Conservation (phyloP, 1,140 invertebrate species). For the Dendrolimus punctatus region DNA sequence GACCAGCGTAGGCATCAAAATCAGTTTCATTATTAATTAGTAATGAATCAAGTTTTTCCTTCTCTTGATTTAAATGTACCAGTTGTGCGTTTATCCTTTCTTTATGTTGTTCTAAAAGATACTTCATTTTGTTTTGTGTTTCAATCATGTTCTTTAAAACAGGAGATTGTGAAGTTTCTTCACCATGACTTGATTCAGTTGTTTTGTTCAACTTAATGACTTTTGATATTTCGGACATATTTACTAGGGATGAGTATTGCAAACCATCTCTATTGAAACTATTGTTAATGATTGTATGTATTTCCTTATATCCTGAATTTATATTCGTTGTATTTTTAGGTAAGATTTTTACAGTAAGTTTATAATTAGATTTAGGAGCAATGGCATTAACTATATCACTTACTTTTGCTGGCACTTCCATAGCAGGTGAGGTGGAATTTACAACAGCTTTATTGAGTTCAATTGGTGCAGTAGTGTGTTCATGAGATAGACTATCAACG, state of each 20-base stretch:
- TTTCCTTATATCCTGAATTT: conserved; percentile 46
- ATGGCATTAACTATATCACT: conserved; percentile 35
- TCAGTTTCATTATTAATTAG: conserved; percentile 5
- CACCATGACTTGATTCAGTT: conserved; percentile 1
- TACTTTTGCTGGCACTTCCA: conserved; percentile 13
- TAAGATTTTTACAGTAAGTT: conserved; percentile 45
- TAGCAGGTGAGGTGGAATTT: not conserved
- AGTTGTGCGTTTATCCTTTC: conserved; percentile 30
- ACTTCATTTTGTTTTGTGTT: conserved; percentile 28
- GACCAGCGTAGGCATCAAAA: not conserved
- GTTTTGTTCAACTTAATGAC: conserved; percentile 37
- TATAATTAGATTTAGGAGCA: conserved; percentile 30
- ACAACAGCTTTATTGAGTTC: too few species aligned
- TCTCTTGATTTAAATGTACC: conserved; percentile 25
- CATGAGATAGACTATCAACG: too few species aligned
- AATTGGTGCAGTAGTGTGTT: too few species aligned
- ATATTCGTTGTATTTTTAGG: conserved; percentile 37
- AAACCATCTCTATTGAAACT: conserved; percentile 48
- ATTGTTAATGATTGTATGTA: conserved; percentile 56
- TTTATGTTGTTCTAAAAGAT: conserved; percentile 29
- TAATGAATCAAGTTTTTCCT: conserved; percentile 15
- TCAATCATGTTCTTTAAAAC: conserved; percentile 11
- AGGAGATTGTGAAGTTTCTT: conserved; percentile 1
- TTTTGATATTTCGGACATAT: conserved; percentile 57
- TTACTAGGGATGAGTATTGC: conserved; percentile 40